Conservation (phyloP, 2,797 vertebrate genomes). For the Peromyscus melanophrys region DNA sequence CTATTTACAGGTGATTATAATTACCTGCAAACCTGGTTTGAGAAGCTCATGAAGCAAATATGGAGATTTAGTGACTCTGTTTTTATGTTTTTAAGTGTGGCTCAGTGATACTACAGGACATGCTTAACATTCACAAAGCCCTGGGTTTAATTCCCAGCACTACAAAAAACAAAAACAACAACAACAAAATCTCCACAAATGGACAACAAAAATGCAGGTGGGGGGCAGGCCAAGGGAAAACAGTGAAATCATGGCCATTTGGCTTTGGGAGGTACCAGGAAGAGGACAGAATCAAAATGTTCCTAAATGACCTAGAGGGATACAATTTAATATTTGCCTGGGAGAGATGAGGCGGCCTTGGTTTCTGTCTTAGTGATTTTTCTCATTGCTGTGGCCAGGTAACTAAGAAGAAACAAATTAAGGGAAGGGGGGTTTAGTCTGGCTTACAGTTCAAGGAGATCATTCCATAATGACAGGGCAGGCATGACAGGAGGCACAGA, state of each 20-base stretch:
- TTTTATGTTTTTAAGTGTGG: not conserved
- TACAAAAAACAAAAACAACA: not conserved
- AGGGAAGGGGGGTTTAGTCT: not conserved
- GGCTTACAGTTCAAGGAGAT: not conserved
- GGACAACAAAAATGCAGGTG: not conserved
- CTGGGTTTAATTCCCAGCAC: not conserved
- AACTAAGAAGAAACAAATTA: not conserved
- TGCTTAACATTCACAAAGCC: not conserved
- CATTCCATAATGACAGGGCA: not conserved
- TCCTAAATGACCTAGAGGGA: not conserved
- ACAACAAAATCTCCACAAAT: not conserved
- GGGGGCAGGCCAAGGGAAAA: not conserved
- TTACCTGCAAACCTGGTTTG: not conserved
- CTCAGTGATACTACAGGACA: not conserved
- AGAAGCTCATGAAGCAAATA: slow-evolving; percentile 37
- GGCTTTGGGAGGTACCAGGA: not conserved
- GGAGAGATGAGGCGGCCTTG: not conserved
- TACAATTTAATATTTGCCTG: not conserved
- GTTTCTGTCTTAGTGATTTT: not conserved
- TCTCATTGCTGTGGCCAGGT: not conserved
- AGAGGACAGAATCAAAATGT: not conserved
- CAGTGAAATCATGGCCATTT: not conserved
- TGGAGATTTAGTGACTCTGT: not conserved
- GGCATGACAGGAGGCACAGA: not conserved
- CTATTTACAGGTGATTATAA: not conserved